phyloP scores from a whole-genome alignment of 1,140 invertebrate species.

The Diploscapter pachys region DNA sequence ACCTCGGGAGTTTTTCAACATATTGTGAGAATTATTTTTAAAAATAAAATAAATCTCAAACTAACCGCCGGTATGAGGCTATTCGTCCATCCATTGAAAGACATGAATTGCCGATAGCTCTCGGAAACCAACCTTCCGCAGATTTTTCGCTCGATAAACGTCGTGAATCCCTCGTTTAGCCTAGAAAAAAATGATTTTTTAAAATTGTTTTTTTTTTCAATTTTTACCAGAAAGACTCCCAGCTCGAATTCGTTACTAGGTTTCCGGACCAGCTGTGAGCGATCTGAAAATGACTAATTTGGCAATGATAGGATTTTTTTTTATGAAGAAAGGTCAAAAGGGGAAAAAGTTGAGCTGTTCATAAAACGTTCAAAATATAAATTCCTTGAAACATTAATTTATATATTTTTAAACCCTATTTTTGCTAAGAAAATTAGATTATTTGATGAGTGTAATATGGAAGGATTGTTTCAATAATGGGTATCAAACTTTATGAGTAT shows the following conservation, averaged over 20 bases:
- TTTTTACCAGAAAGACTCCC: slow-evolving; percentile 83
- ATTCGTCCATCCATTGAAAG: slow-evolving; percentile 69
- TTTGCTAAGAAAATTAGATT: too few relatives aligned
- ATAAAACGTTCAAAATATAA: too few relatives aligned
- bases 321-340: too few relatives aligned
- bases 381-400: too few relatives aligned
- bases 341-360: too few relatives aligned
- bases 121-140: slow-evolving; percentile 69
- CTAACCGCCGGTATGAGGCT: slow-evolving; percentile 32
- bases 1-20: too few relatives aligned
- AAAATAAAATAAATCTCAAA: neutral
- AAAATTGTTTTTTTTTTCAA: neutral
- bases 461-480: too few relatives aligned
- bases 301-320: too few relatives aligned
- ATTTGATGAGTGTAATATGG: too few relatives aligned
- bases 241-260: slow-evolving; percentile 84
- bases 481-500: too few relatives aligned
- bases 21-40: neutral
- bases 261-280: slow-evolving; percentile 95
- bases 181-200: slow-evolving; percentile 45
- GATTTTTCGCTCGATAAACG: slow-evolving; percentile 86
- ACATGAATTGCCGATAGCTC: slow-evolving; percentile 72
- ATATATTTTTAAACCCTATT: too few relatives aligned
- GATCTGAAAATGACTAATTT: slow-evolving; percentile 63
- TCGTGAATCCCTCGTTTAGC: slow-evolving; percentile 91